Base-by-base conservation (phyloP, 2,797 vertebrate genomes). In the Tympanoctomys barrerae region DNA sequence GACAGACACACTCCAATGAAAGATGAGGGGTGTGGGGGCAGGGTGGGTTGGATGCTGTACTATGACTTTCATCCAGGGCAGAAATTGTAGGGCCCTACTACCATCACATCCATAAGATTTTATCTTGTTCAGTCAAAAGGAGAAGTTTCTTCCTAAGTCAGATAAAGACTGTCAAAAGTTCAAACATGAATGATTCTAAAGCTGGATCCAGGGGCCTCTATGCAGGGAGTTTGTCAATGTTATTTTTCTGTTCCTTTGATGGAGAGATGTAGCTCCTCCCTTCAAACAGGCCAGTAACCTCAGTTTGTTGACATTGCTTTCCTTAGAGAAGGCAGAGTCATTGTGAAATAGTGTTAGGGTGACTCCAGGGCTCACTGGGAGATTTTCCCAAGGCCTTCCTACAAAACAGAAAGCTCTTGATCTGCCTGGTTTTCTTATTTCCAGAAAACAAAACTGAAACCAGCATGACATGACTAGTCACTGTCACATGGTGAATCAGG, bases 181-280 rank as follows among this genome's bases (percentile, higher is more conserved):
- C 16, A 61, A 89, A 62, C 19, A 46, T 19, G 36, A 42, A 68
- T 78, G 18, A 82, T 59, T 92, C 22, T 82, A 78, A 91, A 59
- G 81, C 16, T 10, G 5, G n/a, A 24, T 4, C 2, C 1, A 5
- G 62, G 33, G 0, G 0, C 8, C 1, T 2, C n/a, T 79, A 39
- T 77, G 52, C 26, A 70, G 57, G 39, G 46, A 18, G 62, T 82
- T 59, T 71, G 46, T 57, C 16, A 9, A 33, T 22, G 19, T 7
- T 39, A 2, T 33, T 4, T 64, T 66, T 77, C n/a, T 64, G 26
- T 49, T 83, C 33, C 36, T 31, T 62, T 49, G 14, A 19, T 13
- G 61, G 66, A 52, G 94, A 85, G 68, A 61, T 1, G 28, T 5
- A 36, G 59, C 9, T 73, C 18, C 2, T 71, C 13, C 73, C 36